Evolutionary conservation across 2,797 vertebrate genomes (phyloP), one percentile per base, ranked within the genome.

Genomic region (Chrysolophus pictus): DNA sequence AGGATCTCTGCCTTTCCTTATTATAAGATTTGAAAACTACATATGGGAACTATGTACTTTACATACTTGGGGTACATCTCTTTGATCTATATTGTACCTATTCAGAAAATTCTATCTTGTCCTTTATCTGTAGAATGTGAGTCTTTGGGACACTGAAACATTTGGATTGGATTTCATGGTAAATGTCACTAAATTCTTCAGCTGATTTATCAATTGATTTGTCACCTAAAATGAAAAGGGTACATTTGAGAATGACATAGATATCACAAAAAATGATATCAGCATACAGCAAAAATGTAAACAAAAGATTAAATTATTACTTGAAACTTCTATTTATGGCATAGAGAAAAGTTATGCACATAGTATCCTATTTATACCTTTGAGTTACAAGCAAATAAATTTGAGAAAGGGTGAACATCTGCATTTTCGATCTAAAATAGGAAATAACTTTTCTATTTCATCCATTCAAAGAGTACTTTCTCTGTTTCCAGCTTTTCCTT

Each of bases 401-500:
- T n/a, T 79, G 33, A 58, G 44, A 83, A 79, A 58, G 42, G 6
- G 35, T 60, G 22, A 82, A 58, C 0, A 6, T 15, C 9, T 71
- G 7, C 14, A 62, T 83, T 89, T 83, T 72, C 28, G 83, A 1
- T 29, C 26, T 87, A 55, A 84, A 81, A 59, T 2, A 65, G 6
- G 24, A 88, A 80, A 62, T 63, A 55, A 58, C 6, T 53, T 5
- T 58, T 91, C 67, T 65, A 6, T 42, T 88, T 84, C 44, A 35
- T 59, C 18, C 29, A 42, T 67, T 39, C 55, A 55, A 55, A 42
- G 23, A 89, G 12, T 24, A 71, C 14, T 31, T 80, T 65, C 62
- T 76, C 58, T 72, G 23, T 91, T 91, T 84, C 26, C 42, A 69
- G 37, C n/a, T 21, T 93, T 77, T 87, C 35, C 29, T 91, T 92